Evolutionary conservation across 2,888 invertebrate genomes (phyloP).

Genomic region (Polydrusus cervinus): DNA sequence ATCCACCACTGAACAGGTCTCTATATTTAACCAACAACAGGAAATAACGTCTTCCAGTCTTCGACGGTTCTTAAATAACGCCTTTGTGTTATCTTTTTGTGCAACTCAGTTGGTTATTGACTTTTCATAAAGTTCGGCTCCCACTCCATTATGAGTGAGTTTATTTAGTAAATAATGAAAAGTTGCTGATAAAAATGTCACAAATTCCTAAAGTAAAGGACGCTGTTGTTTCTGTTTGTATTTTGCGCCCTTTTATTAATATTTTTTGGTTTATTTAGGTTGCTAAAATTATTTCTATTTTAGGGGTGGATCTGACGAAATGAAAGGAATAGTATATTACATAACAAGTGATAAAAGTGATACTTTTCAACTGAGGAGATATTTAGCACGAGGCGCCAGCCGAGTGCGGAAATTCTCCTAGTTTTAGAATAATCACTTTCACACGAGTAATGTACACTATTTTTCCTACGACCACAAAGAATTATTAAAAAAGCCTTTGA

Average conservation of each 20-base stretch:
- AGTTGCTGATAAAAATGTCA: constrained; percentile 24
- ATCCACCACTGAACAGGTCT: neutral
- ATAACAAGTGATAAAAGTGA: too few species aligned
- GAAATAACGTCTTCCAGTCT: constrained; percentile 31
- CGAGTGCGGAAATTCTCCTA: too few species aligned
- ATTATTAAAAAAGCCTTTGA: too few species aligned
- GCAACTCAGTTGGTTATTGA: constrained; percentile 37
- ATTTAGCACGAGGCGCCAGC: too few species aligned
- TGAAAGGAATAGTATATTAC: too few species aligned
- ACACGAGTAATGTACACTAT: too few species aligned
- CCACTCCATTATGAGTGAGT: constrained; percentile 23
- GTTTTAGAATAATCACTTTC: too few species aligned
- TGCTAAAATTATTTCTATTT: neutral
- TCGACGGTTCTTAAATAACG: constrained; percentile 36
- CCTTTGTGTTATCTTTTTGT: constrained; percentile 38
- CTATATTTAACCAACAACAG: constrained; percentile 25
- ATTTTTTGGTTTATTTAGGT: neutral
- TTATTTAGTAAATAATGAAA: constrained; percentile 23
- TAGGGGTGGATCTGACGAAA: too few species aligned
- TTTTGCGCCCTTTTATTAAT: neutral
- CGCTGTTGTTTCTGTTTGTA: neutral
- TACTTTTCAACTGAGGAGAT: too few species aligned
- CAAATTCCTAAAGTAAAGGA: neutral
- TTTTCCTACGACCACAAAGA: too few species aligned
- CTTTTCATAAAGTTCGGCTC: constrained; percentile 40